Percentiles rank a stretch among this genome's conserved stretches.
These are phyloP conservation scores for Gulo gulo DNA, from an alignment of 2,113 vertebrate genomes.

Conservation along the genomic window DNA sequence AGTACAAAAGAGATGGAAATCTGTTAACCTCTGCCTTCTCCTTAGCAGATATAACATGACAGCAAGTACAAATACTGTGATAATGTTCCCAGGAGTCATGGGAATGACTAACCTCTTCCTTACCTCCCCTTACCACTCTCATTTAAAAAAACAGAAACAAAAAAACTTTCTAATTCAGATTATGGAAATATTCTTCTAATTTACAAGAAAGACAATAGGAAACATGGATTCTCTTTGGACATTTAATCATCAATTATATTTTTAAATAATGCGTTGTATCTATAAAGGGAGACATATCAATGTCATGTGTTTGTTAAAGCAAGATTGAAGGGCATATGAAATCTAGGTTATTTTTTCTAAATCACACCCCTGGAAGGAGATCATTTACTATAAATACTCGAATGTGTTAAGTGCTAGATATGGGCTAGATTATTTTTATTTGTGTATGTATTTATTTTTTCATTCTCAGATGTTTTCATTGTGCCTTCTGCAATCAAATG, in stretches of 20 bases:
- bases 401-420: slow-evolving; percentile 53
- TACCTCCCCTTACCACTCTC: not conserved
- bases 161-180: not conserved
- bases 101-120: not conserved
- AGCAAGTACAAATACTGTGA: not conserved
- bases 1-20: not conserved
- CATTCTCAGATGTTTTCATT: slow-evolving; percentile 44
- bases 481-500: slow-evolving; percentile 17
- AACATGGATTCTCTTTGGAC: slow-evolving; percentile 13
- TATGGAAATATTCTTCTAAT: not conserved
- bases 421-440: not conserved
- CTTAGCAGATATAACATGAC: not conserved
- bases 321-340: slow-evolving; percentile 35
- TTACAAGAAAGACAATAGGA: slow-evolving; percentile 18
- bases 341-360: slow-evolving; percentile 1
- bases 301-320: slow-evolving; percentile 19
- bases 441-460: not conserved
- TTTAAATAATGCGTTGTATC: slow-evolving; percentile 22
- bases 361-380: not conserved
- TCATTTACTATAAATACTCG: slow-evolving; percentile 25
- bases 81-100: not conserved
- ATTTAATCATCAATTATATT: not conserved
- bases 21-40: not conserved
- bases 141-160: not conserved
- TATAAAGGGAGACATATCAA: slow-evolving; percentile 15